phyloP scores from a whole-genome alignment of 2,113 vertebrate species.

The Symphodus melops region DNA sequence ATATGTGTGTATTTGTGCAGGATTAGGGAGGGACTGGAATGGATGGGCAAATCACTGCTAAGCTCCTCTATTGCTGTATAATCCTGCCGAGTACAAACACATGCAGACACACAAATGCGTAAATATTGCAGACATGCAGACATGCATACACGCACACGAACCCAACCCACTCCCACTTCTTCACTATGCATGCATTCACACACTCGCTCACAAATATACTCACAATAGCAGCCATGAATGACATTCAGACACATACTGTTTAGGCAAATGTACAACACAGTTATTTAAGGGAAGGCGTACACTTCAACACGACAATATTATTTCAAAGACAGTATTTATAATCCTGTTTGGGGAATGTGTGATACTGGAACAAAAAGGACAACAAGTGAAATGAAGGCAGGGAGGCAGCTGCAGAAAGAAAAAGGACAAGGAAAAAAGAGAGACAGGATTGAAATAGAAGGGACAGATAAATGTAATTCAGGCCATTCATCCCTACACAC shows the following conservation, averaged over 20 bases:
- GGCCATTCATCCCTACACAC: conserved; percentile 29
- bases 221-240: conserved; percentile 24
- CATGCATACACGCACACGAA: conserved; percentile 16
- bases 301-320: conserved; percentile 45
- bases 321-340: conserved; percentile 54
- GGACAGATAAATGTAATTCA: conserved; percentile 28
- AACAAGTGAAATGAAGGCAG: conserved; percentile 8
- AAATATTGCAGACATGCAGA: conserved; percentile 37
- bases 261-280: conserved; percentile 44
- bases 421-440: conserved; percentile 18
- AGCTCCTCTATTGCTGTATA: conserved; percentile 80
- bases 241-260: conserved; percentile 40
- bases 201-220: conserved; percentile 12
- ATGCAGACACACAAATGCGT: conserved; percentile 28
- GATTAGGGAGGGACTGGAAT: conserved; percentile 77
- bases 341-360: conserved; percentile 41
- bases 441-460: conserved; percentile 6
- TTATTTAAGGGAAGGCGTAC: conserved; percentile 44
- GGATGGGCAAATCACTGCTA: conserved; percentile 80
- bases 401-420: conserved; percentile 15
- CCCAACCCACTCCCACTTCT: conserved; percentile 9
- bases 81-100: conserved; percentile 70
- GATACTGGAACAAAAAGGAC: conserved; percentile 37
- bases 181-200: conserved; percentile 18
- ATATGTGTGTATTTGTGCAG: conserved; percentile 38